phyloP scores from a whole-genome alignment of 2,113 vertebrate genomes.

The Edolisoma coerulescens region DNA sequence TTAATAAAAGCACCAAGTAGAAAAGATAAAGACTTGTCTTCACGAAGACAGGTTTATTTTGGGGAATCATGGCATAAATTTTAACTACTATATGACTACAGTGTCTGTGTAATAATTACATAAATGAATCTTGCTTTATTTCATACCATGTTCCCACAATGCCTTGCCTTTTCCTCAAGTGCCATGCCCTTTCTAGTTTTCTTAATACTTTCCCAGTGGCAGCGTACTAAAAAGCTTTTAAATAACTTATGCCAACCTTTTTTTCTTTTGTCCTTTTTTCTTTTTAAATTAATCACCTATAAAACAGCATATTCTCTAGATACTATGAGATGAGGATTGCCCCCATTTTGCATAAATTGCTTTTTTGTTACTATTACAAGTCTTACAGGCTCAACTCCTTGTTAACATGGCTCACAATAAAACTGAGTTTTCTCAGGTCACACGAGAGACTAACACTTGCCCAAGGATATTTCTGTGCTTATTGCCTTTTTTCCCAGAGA shows the following conservation, averaged over 20 bases:
- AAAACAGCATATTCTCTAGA: conserved; percentile 26
- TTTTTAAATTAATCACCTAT: conserved; percentile 27
- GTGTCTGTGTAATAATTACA: neutral
- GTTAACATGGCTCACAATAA: conserved; percentile 27
- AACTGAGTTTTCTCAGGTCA: conserved; percentile 25
- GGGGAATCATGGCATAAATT: neutral
- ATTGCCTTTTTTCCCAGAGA: neutral
- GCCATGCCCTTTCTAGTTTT: neutral
- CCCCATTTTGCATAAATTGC: conserved; percentile 45
- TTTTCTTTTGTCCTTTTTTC: neutral
- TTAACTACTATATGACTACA: neutral
- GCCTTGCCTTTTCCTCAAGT: neutral
- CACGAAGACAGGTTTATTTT: neutral
- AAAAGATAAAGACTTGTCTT: neutral
- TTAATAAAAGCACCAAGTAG: neutral
- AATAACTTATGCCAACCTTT: neutral
- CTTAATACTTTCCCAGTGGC: neutral
- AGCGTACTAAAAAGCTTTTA: neutral
- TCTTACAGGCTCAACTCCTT: conserved; percentile 6
- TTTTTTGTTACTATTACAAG: conserved; percentile 24
- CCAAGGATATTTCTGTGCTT: conserved; percentile 24
- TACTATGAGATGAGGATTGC: neutral
- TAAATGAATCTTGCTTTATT: neutral
- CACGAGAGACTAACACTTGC: conserved; percentile 3
- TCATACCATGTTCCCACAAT: neutral